Evolutionary conservation across 2,113 vertebrate species (phyloP).

Genomic region (Leptosomus discolor): DNA sequence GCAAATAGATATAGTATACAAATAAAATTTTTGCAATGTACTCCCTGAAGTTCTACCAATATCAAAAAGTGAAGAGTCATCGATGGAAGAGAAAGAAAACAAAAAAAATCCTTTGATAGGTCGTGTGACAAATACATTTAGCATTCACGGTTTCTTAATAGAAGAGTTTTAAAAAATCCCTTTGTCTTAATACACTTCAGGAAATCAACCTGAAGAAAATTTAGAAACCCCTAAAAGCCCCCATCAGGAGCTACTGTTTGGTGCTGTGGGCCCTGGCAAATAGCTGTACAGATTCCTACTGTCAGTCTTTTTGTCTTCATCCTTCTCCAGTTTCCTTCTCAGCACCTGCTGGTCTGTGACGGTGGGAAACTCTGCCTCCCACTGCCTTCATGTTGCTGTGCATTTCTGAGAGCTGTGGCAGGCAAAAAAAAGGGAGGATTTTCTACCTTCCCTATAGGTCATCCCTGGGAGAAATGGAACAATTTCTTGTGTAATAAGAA

Average conservation of each 20-base stretch:
- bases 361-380: neutral
- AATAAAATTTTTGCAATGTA: neutral
- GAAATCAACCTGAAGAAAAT: neutral
- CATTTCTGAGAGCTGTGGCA: neutral
- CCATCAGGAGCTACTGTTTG: neutral
- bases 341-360: neutral
- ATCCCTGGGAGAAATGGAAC: neutral
- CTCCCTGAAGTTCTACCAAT: neutral
- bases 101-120: neutral
- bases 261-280: neutral
- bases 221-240: neutral
- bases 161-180: neutral
- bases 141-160: neutral
- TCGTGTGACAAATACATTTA: neutral
- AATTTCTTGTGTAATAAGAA: neutral
- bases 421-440: neutral
- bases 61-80: neutral
- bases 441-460: neutral
- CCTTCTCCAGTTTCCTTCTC: neutral
- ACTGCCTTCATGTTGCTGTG: neutral
- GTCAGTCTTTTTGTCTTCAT: neutral
- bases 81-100: neutral
- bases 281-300: neutral
- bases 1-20: too few relatives aligned
- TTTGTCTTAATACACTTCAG: neutral